These are phyloP conservation scores for Dendronephthya gigantea DNA, from an alignment of 64 coral and sea anemone species.

Conservation along the genomic window DNA sequence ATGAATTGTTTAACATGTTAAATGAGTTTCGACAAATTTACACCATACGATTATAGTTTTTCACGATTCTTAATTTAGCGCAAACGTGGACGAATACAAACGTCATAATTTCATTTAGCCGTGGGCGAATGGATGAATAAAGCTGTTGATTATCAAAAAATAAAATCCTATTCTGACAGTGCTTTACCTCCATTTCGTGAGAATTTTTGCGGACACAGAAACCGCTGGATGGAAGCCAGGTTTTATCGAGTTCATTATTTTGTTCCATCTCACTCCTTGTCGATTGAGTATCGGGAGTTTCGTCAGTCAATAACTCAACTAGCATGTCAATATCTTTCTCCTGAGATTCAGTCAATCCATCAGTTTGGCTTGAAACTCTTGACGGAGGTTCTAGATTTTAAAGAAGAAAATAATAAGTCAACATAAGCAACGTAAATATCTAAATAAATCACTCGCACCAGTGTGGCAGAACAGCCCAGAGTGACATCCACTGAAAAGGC, in stretches of 20 bases:
- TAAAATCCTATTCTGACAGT: too few species aligned
- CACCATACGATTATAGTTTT: too few species aligned
- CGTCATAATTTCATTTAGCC: too few species aligned
- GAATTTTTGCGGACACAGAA: constrained; percentile 43
- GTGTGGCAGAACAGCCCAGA: too few species aligned
- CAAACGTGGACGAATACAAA: too few species aligned
- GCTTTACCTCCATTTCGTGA: constrained; percentile 15
- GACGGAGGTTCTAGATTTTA: not conserved
- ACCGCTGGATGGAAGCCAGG: constrained; percentile 53
- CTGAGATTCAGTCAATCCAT: constrained; percentile 50
- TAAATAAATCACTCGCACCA: too few species aligned
- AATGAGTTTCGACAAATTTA: too few species aligned
- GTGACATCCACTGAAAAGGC: too few species aligned
- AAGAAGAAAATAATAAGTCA: not conserved
- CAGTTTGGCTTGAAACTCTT: not conserved
- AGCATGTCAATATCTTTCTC: constrained; percentile 60
- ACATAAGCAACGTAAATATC: too few species aligned
- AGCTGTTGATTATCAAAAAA: not conserved
- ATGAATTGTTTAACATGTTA: not conserved
- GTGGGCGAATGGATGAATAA: too few species aligned
- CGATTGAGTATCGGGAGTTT: constrained; percentile 11
- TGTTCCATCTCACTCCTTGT: not conserved
- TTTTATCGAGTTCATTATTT: constrained; percentile 29
- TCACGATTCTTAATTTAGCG: too few species aligned
- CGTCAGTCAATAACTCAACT: constrained; percentile 42